A percentile compares a stretch with the other conserved stretches of the same genome.
These are phyloP conservation scores for Sciurus niger DNA, from an alignment of 2,113 vertebrate species.

Conservation along the genomic window DNA sequence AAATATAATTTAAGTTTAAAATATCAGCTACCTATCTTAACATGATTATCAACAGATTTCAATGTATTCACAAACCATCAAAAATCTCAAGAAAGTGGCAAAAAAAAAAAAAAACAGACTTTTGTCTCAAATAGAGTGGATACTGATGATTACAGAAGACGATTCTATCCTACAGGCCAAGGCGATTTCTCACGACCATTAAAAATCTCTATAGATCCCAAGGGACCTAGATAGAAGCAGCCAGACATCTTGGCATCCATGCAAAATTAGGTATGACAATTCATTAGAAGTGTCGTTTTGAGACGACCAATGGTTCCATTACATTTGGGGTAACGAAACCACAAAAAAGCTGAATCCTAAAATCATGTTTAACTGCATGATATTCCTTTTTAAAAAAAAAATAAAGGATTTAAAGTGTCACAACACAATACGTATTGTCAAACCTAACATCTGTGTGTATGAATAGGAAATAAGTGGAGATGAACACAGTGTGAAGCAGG, in stretches of 20 bases:
- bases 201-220: constrained; percentile 69
- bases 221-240: constrained; percentile 52
- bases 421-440: constrained; percentile 54
- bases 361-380: constrained; percentile 72
- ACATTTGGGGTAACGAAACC: constrained; percentile 71
- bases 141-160: not conserved
- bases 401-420: constrained; percentile 73
- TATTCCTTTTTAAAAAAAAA: constrained; percentile 63
- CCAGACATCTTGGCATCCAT: constrained; percentile 65
- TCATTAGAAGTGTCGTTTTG: constrained; percentile 71
- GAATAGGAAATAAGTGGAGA: constrained; percentile 7
- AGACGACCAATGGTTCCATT: constrained; percentile 61
- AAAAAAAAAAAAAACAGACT: constrained; percentile 35
- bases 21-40: constrained; percentile 70
- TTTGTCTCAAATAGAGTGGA: constrained; percentile 71
- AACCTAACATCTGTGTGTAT: not conserved
- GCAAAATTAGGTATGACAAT: constrained; percentile 80
- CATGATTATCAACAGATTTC: constrained; percentile 74
- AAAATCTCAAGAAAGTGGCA: not conserved
- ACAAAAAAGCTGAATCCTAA: constrained; percentile 68
- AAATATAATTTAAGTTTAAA: constrained; percentile 65
- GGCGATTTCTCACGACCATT: constrained; percentile 78
- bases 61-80: constrained; percentile 55
- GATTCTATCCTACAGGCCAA: constrained; percentile 68
- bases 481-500: not conserved